These are phyloP conservation scores for Drosophila nebulosa DNA, from an alignment of 1,140 invertebrate genomes.

Conservation along the genomic window DNA sequence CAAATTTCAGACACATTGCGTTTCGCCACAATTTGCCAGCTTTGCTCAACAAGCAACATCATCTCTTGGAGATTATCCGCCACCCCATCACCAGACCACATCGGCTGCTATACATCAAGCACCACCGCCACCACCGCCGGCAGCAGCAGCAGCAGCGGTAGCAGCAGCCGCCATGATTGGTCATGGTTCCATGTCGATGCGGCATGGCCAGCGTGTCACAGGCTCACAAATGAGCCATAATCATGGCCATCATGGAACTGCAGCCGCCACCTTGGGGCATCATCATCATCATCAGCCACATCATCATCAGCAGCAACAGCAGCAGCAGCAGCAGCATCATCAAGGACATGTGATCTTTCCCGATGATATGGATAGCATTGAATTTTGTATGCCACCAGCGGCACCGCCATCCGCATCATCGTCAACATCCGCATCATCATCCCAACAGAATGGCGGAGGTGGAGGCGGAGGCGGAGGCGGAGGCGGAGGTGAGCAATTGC, in stretches of 20 bases:
- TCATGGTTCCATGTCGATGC: slow-evolving; percentile 52
- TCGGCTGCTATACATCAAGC: slow-evolving; percentile 58
- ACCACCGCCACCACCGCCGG: slow-evolving; percentile 2
- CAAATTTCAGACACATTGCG: slow-evolving; percentile 73
- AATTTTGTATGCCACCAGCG: slow-evolving; percentile 67
- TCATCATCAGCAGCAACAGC: slow-evolving; percentile 45
- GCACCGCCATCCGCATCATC: slow-evolving; percentile 52
- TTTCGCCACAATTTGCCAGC: slow-evolving; percentile 70
- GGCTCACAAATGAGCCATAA: slow-evolving; percentile 30
- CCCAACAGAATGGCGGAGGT: slow-evolving; percentile 50
- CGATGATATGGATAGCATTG: slow-evolving; percentile 77
- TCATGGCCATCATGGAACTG: slow-evolving; percentile 24
- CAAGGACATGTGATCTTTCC: slow-evolving; percentile 69
- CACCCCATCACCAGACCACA: slow-evolving; percentile 47
- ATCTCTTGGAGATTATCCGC: slow-evolving; percentile 55
- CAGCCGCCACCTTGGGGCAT: slow-evolving; percentile 63
- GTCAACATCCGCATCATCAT: slow-evolving; percentile 43
- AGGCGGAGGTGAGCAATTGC: slow-evolving; percentile 46
- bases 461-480: too few species aligned
- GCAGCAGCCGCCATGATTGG: neutral
- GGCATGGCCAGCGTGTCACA: slow-evolving; percentile 32
- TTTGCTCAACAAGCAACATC: slow-evolving; percentile 37
- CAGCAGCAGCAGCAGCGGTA: too few species aligned
- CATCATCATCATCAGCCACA: slow-evolving; percentile 49
- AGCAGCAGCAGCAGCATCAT: slow-evolving; percentile 13